A percentile compares a stretch with the other conserved stretches of the same genome.
Conservation (phyloP, 2,888 invertebrate species). For the Drosophila algonquin region DNA sequence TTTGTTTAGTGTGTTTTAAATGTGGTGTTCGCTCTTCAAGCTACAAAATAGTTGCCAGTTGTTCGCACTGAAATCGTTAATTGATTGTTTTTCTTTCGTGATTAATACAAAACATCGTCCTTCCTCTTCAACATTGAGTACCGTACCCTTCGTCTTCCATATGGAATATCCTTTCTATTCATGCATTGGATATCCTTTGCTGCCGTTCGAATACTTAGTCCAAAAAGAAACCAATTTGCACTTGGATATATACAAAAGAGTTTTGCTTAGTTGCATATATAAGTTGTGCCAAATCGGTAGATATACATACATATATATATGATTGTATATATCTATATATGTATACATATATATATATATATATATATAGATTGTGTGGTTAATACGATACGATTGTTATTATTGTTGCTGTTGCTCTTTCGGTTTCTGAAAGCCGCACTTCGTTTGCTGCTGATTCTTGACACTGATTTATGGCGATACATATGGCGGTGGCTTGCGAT, state of each 20-base stretch:
- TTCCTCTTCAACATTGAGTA: conserved; percentile 26
- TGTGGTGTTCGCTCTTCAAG: conserved; percentile 3
- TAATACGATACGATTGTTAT: conserved; percentile 50
- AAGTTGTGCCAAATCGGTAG: conserved; percentile 43
- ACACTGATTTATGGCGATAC: conserved; percentile 93
- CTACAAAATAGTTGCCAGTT: conserved; percentile 52
- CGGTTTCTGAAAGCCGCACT: conserved; percentile 11
- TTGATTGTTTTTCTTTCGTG: conserved; percentile 64
- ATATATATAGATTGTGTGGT: conserved; percentile 42
- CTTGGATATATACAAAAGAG: conserved; percentile 43
- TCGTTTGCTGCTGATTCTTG: conserved; percentile 27
- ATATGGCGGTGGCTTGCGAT: conserved; percentile 98
- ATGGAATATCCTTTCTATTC: conserved; percentile 7
- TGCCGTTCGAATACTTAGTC: conserved; percentile 26
- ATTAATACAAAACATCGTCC: conserved; percentile 54
- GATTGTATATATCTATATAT: conserved; percentile 17
- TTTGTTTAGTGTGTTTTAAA: conserved; percentile 40
- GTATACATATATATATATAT: conserved; percentile 11
- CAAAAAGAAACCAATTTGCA: conserved; percentile 42
- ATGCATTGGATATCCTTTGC: conserved; percentile 7
- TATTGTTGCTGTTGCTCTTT: conserved; percentile 32
- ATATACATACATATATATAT: conserved; percentile 21
- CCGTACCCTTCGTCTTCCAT: conserved; percentile 26
- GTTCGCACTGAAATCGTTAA: conserved; percentile 65
- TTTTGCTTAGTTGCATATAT: conserved; percentile 42